Percentiles rank a stretch among this genome's conserved stretches.
Evolutionary conservation across 2,113 vertebrate genomes (phyloP).

Genomic region (Podarcis cretensis): DNA sequence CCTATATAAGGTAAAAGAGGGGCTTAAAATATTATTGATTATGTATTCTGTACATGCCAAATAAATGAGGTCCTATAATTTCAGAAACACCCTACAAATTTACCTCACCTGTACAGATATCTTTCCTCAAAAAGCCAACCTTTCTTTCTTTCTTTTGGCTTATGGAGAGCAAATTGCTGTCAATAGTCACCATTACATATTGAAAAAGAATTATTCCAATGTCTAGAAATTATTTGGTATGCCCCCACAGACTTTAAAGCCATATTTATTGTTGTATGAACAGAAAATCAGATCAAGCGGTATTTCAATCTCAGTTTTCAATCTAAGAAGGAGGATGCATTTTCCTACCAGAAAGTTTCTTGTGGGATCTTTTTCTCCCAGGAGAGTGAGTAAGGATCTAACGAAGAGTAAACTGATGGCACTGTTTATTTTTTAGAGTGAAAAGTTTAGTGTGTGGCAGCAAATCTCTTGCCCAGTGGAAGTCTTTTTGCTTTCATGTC

Average conservation of each 20-base stretch:
- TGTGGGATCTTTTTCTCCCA: conserved; percentile 55
- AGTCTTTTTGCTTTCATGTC: conserved; percentile 19
- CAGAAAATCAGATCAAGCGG: conserved; percentile 45
- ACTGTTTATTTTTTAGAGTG: conserved; percentile 68
- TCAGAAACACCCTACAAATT: background rate
- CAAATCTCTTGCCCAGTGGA: conserved; percentile 60
- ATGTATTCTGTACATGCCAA: conserved; percentile 44
- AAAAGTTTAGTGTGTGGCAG: conserved; percentile 62
- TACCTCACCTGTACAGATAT: conserved; percentile 34
- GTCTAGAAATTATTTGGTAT: conserved; percentile 2
- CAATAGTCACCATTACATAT: background rate
- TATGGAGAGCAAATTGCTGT: conserved; percentile 12
- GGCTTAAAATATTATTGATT: conserved; percentile 53
- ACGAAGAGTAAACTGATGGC: conserved; percentile 62
- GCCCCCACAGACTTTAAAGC: conserved; percentile 23
- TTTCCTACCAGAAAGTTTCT: conserved; percentile 68
- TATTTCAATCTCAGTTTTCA: conserved; percentile 8
- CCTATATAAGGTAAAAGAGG: conserved; percentile 55
- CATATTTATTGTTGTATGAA: conserved; percentile 44
- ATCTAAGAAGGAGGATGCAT: conserved; percentile 46
- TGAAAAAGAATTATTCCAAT: background rate
- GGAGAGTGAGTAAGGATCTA: conserved; percentile 56
- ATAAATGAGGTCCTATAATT: background rate
- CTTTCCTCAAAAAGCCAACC: conserved; percentile 22
- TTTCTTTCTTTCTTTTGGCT: conserved; percentile 16